Base-by-base conservation (phyloP, 2,888 invertebrate genomes). In the Platycheirus albimanus region DNA sequence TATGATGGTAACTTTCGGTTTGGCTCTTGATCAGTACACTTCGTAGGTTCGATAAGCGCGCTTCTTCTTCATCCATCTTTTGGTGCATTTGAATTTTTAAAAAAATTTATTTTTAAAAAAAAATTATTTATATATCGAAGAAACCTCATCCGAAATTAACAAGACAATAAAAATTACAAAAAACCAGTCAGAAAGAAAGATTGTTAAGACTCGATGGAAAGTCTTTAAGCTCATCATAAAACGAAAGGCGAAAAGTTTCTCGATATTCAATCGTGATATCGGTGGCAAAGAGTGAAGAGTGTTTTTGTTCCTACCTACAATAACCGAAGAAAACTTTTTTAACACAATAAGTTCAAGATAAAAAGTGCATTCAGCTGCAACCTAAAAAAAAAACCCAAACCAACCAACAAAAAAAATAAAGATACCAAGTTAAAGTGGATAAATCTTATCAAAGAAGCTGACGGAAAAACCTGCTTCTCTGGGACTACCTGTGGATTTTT, bases 1-100 rank as follows among this genome's bases (percentile, higher is more conserved):
- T 83, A 83, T 78, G 83, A 47, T 83, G 83, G 83, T 83, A 83
- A 83, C 83, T 83, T 83, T 83, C 83, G 64, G 83, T 69, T 83
- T 67, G 83, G 43, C 83, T 83, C 78, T 83, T 83, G 78, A 83
- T 83, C 83, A 83, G 83, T 78, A 72, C 74, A 78, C 83, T 69
- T 83, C 78, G 83, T 78, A 78, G 69, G 72, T 72, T 74, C 72
- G 83, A 78, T 78, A 78, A 83, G 83, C 83, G 83, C 78, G 83
- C 72, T 74, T 78, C 83, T 78, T 83, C 56, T 13, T 24, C 38
- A 28, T 19, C 11, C 38, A 28, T 19, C 11, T 45, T 45, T n/a
- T 61, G 41, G 33, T 78, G 75, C 51, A 67, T 61, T 51, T n/a
- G n/a, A n/a, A n/a, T n/a, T n/a, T n/a, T n/a, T n/a, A n/a, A n/a